Base-by-base conservation (phyloP, 2,797 vertebrate genomes). In the Pseudochromis fuscus region DNA sequence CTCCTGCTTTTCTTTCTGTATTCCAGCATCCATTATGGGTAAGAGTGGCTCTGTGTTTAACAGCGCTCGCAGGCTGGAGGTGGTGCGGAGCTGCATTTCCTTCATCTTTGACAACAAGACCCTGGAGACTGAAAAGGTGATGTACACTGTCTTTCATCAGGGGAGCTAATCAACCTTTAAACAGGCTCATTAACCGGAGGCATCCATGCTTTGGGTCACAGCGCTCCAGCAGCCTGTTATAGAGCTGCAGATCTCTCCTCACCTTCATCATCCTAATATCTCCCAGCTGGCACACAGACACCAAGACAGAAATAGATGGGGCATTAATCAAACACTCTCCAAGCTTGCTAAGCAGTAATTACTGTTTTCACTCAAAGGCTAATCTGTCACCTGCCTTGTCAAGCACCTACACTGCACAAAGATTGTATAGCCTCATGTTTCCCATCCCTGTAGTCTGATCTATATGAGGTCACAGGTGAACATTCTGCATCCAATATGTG, bases 71-170 rank as follows among this genome's bases (percentile, higher is more conserved):
- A 94, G 98, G 79, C 92, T 99, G 78, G 98, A 99, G 91, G 98
- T 99, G 83, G 97, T 99, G 77, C 95, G 96, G 80, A 97, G 91
- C 82, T 99, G 98, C 92, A 98, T 99, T 87, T 93, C 95, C 0
- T 96, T 95, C 80, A 96, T 99, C 92, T 99, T 99, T 82, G 96
- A 99, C 88, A 98, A 96, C 91, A 99, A 98, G 92, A 96, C 95
- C 81, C 89, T 98, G 91, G 98, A 99, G 89, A 98, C 97, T 8
- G 97, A 99, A 87, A 98, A 99, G 97, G 98, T 87, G 83, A 87
- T 83, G 67, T 49, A 62, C 45, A 30, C 1, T 64, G 49, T 83
- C 74, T 74, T 75, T 75, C 61, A 77, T 60, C 74, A 67, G 59
- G 18, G 24, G 28, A 55, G 51, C 62, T 79, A 62, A 67, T 83